phyloP scores from a whole-genome alignment of 2,797 vertebrate species.

The Tachyglossus aculeatus region DNA sequence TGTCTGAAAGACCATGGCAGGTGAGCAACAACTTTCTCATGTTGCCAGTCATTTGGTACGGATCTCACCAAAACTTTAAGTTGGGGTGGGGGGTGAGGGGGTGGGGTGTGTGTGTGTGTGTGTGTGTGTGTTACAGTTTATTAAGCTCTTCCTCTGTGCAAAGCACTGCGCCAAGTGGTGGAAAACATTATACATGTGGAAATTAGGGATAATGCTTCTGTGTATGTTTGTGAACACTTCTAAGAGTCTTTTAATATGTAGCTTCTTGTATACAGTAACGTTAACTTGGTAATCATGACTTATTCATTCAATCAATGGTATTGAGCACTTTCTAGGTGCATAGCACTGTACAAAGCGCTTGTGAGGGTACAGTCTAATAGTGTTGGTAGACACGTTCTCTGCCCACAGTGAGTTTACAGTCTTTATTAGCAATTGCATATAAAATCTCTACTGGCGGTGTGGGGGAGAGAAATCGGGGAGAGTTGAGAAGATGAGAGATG shows the following conservation, averaged over 20 bases:
- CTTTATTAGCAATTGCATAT: no score
- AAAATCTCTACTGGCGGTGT: no score
- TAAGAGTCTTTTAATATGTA: background rate
- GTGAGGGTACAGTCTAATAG: no score
- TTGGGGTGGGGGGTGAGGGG: no score
- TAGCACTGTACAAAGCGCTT: no score
- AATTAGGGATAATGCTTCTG: background rate
- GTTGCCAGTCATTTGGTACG: background rate
- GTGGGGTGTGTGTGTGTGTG: background rate
- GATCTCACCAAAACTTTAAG: no score
- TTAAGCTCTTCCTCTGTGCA: background rate
- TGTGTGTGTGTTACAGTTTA: background rate
- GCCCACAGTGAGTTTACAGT: no score
- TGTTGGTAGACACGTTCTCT: no score
- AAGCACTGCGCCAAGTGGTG: background rate
- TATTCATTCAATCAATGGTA: no score
- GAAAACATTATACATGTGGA: background rate
- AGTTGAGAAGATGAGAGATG: no score
- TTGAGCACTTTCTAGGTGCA: no score
- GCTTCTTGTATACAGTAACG: background rate
- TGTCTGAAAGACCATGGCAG: conserved; percentile 31
- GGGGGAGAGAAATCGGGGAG: no score
- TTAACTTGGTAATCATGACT: background rate
- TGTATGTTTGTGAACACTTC: conserved; percentile 8
- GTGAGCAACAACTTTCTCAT: background rate